Evolutionary conservation across 2,113 vertebrate species (phyloP).

Genomic region (Neodon shergylaensis): DNA sequence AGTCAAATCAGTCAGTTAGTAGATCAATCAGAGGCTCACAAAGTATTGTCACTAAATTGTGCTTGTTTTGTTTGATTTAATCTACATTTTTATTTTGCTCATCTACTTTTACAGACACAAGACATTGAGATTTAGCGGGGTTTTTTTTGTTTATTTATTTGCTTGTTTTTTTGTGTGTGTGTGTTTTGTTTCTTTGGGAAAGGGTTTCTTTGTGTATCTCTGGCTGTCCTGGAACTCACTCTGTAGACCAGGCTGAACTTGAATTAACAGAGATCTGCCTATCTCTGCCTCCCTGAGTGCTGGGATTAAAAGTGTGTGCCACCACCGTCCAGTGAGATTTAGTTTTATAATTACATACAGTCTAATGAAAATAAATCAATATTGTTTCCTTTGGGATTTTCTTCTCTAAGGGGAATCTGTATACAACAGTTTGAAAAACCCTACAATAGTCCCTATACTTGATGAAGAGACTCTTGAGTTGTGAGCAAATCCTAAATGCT

Average conservation of each 20-base stretch:
- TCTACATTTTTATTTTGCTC: conserved; percentile 12
- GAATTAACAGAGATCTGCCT: too few species aligned
- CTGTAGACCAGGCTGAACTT: too few species aligned
- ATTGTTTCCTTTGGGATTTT: not conserved
- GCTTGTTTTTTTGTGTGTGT: too few species aligned
- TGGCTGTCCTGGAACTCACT: too few species aligned
- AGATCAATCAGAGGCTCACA: not conserved
- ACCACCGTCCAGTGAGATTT: not conserved
- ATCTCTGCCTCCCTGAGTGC: too few species aligned
- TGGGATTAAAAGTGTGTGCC: too few species aligned
- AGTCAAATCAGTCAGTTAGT: not conserved
- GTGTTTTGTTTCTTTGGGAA: too few species aligned
- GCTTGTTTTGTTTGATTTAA: conserved; percentile 28
- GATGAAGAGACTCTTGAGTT: not conserved
- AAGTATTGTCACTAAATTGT: conserved; percentile 6
- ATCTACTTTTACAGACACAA: not conserved
- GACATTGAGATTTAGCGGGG: not conserved
- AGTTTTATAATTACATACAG: not conserved
- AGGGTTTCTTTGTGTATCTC: too few species aligned
- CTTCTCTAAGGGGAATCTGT: not conserved
- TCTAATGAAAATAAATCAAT: not conserved
- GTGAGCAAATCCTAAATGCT: not conserved
- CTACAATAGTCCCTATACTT: not conserved
- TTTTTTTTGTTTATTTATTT: too few species aligned
- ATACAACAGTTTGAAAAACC: not conserved